These are phyloP conservation scores for Phoebastria nigripes DNA, from an alignment of 2,797 vertebrate genomes.

Conservation along the genomic window DNA sequence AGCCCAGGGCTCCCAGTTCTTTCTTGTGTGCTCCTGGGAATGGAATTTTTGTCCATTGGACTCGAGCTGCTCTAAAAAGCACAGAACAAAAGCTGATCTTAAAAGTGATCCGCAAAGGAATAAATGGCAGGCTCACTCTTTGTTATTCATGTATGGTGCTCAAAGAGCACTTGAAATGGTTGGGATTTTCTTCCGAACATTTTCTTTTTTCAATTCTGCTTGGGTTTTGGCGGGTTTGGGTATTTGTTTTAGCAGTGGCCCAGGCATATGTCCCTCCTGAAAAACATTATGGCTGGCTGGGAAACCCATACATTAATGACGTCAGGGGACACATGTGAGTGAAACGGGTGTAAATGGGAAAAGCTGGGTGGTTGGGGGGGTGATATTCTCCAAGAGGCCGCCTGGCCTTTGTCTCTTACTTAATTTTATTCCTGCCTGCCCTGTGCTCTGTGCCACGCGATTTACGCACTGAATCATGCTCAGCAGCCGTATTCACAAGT, in stretches of 20 bases:
- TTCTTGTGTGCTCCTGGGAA: slow-evolving; percentile 65
- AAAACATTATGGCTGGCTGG: background rate
- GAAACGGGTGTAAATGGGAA: background rate
- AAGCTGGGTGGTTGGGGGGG: background rate
- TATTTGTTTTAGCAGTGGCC: slow-evolving; percentile 17
- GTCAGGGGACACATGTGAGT: background rate
- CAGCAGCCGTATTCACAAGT: slow-evolving; percentile 51
- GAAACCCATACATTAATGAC: background rate
- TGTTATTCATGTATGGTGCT: slow-evolving; percentile 57
- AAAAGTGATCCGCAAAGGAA: slow-evolving; percentile 60
- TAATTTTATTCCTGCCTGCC: slow-evolving; percentile 48
- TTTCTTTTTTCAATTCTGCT: slow-evolving; percentile 29
- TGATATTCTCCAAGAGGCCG: slow-evolving; percentile 19
- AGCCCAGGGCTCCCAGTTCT: slow-evolving; percentile 47
- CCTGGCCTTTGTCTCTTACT: slow-evolving; percentile 50
- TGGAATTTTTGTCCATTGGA: slow-evolving; percentile 61
- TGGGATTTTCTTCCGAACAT: slow-evolving; percentile 36
- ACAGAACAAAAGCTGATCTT: slow-evolving; percentile 65
- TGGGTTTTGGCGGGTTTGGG: background rate
- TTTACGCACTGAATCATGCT: slow-evolving; percentile 46
- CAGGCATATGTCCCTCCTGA: background rate
- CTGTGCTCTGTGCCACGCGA: background rate
- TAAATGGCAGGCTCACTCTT: slow-evolving; percentile 59
- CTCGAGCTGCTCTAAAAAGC: slow-evolving; percentile 51
- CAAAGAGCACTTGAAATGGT: slow-evolving; percentile 62